phyloP scores from a whole-genome alignment of 2,888 invertebrate genomes.

The Drosophila prostipennis region DNA sequence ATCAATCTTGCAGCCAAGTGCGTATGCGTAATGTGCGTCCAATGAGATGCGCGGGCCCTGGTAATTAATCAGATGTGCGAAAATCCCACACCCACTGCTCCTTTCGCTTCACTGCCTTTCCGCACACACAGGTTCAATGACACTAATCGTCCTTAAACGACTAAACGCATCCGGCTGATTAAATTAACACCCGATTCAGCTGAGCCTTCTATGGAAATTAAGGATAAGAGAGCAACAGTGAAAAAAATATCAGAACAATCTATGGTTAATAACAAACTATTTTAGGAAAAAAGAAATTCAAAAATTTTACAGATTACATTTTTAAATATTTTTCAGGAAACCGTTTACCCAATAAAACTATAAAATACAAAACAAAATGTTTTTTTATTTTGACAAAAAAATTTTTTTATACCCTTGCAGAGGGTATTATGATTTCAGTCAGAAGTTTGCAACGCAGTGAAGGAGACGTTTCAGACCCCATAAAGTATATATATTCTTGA shows the following conservation, averaged over 20 bases:
- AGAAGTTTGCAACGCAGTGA: too few species aligned
- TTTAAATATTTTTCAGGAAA: too few species aligned
- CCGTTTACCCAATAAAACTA: too few species aligned
- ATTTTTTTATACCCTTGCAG: too few species aligned
- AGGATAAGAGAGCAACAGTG: background rate
- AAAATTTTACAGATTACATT: too few species aligned
- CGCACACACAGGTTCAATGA: slow-evolving; percentile 42
- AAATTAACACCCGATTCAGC: slow-evolving; percentile 50
- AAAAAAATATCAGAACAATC: background rate
- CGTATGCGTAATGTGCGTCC: slow-evolving; percentile 52
- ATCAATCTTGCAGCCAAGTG: slow-evolving; percentile 62
- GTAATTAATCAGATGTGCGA: slow-evolving; percentile 58
- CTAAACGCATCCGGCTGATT: slow-evolving; percentile 51
- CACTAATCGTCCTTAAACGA: slow-evolving; percentile 61
- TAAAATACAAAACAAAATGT: too few species aligned
- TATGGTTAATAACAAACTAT: too few species aligned
- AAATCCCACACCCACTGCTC: background rate
- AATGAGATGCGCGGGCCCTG: slow-evolving; percentile 15
- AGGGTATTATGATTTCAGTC: too few species aligned
- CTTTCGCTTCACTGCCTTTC: slow-evolving; percentile 12
- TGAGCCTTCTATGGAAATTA: slow-evolving; percentile 12
- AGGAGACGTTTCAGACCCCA: too few species aligned
- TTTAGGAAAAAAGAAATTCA: too few species aligned
- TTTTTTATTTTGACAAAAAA: too few species aligned
- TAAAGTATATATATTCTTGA: too few species aligned